These are phyloP conservation scores for Acutogordius australiensis DNA, from an alignment of 2,888 invertebrate species.

Conservation along the genomic window DNA sequence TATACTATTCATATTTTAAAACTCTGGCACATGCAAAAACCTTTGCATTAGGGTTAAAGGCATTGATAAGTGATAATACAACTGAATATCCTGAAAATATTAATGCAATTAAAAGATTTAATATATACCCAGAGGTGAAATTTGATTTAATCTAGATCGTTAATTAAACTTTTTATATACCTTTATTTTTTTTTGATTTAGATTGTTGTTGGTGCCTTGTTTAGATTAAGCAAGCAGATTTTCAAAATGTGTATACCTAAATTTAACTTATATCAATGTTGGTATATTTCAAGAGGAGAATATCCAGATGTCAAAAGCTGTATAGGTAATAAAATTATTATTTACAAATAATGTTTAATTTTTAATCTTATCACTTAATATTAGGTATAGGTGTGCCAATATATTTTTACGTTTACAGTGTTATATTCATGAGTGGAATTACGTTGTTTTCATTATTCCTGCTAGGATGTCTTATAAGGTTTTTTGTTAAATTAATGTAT, in stretches of 20 bases:
- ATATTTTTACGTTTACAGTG: slow-evolving; percentile 47
- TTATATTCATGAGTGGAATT: slow-evolving; percentile 41
- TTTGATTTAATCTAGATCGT: slow-evolving; percentile 15
- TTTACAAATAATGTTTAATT: neutral
- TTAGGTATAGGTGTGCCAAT: slow-evolving; percentile 42
- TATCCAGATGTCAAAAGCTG: slow-evolving; percentile 39
- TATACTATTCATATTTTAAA: slow-evolving; percentile 64
- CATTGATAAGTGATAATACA: slow-evolving; percentile 36
- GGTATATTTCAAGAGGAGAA: slow-evolving; percentile 34
- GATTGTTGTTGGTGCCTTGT: too few species aligned
- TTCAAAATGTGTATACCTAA: too few species aligned
- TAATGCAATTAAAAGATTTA: slow-evolving; percentile 49
- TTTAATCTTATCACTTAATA: slow-evolving; percentile 12
- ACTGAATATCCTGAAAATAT: slow-evolving; percentile 52
- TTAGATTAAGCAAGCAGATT: too few species aligned
- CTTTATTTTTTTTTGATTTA: slow-evolving; percentile 12
- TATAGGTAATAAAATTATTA: slow-evolving; percentile 29
- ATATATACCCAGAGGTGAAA: slow-evolving; percentile 47
- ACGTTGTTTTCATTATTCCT: slow-evolving; percentile 18
- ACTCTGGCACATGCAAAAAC: slow-evolving; percentile 38
- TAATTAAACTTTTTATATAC: neutral
- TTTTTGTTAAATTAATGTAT: neutral
- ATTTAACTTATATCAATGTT: too few species aligned
- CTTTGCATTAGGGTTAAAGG: slow-evolving; percentile 34
- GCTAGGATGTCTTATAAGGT: slow-evolving; percentile 36